Percentiles rank a stretch among this genome's conserved stretches.
phyloP scores from a whole-genome alignment of 2,113 vertebrate species.

The Gallinago jamesoni region DNA sequence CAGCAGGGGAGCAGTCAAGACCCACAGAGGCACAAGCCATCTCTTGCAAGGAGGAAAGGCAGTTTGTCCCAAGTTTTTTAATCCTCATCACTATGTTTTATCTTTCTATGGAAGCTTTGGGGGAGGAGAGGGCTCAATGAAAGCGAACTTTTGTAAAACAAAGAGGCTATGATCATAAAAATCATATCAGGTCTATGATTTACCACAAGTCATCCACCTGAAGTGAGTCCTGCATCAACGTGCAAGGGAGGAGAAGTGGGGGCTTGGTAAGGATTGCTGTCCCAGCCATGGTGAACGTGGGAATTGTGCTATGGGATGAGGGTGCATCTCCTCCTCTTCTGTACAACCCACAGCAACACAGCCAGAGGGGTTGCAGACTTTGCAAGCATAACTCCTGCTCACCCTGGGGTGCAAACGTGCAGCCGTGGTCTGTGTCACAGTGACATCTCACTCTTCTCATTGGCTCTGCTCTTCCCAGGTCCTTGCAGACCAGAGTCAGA shows the following conservation, averaged over 20 bases:
- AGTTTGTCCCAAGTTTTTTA: neutral
- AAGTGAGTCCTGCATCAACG: rapidly evolving
- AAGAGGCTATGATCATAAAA: neutral
- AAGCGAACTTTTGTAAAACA: neutral
- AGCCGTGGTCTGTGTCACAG: neutral
- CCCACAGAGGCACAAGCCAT: rapidly evolving
- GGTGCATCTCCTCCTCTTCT: neutral
- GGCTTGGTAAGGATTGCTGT: neutral
- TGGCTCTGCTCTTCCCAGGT: neutral
- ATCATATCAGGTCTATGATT: too few species aligned
- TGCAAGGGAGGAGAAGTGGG: neutral
- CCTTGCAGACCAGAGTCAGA: neutral
- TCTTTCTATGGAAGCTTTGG: neutral
- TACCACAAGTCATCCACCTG: neutral
- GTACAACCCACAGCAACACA: neutral
- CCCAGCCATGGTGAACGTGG: rapidly evolving
- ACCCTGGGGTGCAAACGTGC: too few species aligned
- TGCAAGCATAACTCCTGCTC: neutral
- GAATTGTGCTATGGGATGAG: rapidly evolving
- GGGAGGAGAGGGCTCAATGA: neutral
- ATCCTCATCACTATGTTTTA: neutral
- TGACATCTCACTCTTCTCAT: neutral
- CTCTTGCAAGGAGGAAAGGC: neutral
- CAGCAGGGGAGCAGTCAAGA: neutral
- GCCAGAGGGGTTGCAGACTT: neutral